Percentiles rank a stretch among this genome's conserved stretches.
Evolutionary conservation across 37 sponge, comb jelly and placozoan species (phyloP).

Genomic region (Lycopodina hypogea): DNA sequence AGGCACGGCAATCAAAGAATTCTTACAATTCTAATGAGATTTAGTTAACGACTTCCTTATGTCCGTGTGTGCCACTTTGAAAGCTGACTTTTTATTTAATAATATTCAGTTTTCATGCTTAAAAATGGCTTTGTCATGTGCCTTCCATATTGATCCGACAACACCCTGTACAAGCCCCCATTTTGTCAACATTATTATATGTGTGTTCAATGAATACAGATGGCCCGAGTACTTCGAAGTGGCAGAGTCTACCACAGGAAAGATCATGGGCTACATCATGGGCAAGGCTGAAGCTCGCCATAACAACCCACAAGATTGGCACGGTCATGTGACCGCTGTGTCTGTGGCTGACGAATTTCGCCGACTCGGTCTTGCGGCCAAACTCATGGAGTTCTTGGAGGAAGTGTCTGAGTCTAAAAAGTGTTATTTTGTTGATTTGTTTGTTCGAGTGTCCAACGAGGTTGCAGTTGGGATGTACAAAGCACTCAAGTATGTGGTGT

Average conservation of each 20-base stretch:
- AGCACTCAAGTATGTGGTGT: constrained; percentile 88
- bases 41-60: too few relatives aligned
- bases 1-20: too few relatives aligned
- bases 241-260: constrained; percentile 83
- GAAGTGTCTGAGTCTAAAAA: constrained; percentile 84
- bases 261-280: constrained; percentile 97
- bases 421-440: constrained; percentile 94
- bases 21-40: too few relatives aligned
- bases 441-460: constrained; percentile 88
- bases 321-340: constrained; percentile 97
- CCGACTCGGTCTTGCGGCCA: constrained; percentile 84
- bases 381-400: constrained; percentile 87
- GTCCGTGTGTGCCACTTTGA: too few relatives aligned
- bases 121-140: too few relatives aligned
- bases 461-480: constrained; percentile 93
- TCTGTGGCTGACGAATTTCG: constrained; percentile 86
- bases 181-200: too few relatives aligned
- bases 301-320: constrained; percentile 82
- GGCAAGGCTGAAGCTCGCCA: constrained; percentile 80
- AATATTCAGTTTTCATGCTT: too few relatives aligned
- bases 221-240: constrained; percentile 97
- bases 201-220: too few relatives aligned
- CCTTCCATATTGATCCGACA: too few relatives aligned
- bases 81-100: too few relatives aligned
- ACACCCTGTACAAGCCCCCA: too few relatives aligned